Percentiles rank a stretch among this genome's conserved stretches.
phyloP scores from a whole-genome alignment of 2,888 invertebrate genomes.

The Drosophila parthenogenetica region DNA sequence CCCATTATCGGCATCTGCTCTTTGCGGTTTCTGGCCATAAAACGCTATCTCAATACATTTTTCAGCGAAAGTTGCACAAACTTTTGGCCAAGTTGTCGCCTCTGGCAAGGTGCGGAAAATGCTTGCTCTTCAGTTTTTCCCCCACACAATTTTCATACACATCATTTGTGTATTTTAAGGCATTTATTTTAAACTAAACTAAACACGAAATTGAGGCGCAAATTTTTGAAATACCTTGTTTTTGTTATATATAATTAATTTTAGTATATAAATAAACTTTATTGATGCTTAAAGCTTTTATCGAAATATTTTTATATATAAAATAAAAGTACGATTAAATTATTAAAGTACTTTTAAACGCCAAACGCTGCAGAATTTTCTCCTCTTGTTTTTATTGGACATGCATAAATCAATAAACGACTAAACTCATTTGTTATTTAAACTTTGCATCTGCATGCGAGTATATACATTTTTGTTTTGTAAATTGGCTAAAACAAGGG shows the following conservation, averaged over 20 bases:
- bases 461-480: neutral
- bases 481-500: slow-evolving; percentile 37
- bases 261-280: no score
- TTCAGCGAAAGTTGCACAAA: slow-evolving; percentile 31
- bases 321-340: no score
- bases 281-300: no score
- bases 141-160: slow-evolving; percentile 12
- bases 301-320: no score
- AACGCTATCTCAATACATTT: slow-evolving; percentile 31
- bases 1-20: slow-evolving; percentile 48
- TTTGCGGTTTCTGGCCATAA: slow-evolving; percentile 15
- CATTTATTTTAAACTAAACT: slow-evolving; percentile 21
- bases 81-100: slow-evolving; percentile 41
- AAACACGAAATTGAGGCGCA: no score
- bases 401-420: slow-evolving; percentile 33
- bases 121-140: neutral
- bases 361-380: neutral
- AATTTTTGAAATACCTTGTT: no score
- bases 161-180: neutral
- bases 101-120: slow-evolving; percentile 8
- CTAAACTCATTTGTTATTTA: slow-evolving; percentile 31
- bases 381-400: neutral
- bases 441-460: slow-evolving; percentile 8
- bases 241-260: no score
- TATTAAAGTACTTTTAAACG: neutral